Evolutionary conservation across 2,888 invertebrate genomes (phyloP).

Genomic region (Notocelia uddmanniana): DNA sequence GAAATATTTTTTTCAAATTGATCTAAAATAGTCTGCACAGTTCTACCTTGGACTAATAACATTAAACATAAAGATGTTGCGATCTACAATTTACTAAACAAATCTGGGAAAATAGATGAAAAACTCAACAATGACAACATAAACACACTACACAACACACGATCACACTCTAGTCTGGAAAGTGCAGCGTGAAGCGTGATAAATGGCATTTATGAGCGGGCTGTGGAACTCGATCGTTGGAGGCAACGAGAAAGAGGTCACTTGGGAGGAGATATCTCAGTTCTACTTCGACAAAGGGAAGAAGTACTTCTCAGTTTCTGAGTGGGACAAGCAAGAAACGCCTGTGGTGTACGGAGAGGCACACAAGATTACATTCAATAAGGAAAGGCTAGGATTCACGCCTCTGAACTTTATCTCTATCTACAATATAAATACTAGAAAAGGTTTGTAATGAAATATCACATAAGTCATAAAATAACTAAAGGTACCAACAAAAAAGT

Average conservation of each 20-base stretch:
- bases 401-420: slow-evolving; percentile 87
- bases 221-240: slow-evolving; percentile 82
- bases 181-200: slow-evolving; percentile 58
- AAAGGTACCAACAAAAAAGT: no score
- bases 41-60: background rate
- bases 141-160: slow-evolving; percentile 53
- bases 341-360: slow-evolving; percentile 87
- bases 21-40: background rate
- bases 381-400: slow-evolving; percentile 81
- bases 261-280: slow-evolving; percentile 77
- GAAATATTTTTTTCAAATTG: background rate
- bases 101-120: slow-evolving; percentile 5
- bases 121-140: slow-evolving; percentile 37
- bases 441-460: slow-evolving; percentile 83
- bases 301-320: slow-evolving; percentile 89
- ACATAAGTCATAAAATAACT: background rate
- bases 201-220: slow-evolving; percentile 83
- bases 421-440: slow-evolving; percentile 87
- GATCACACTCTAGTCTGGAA: slow-evolving; percentile 54
- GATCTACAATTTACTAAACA: background rate
- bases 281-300: slow-evolving; percentile 84
- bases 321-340: slow-evolving; percentile 86
- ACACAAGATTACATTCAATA: slow-evolving; percentile 78
- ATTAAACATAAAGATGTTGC: slow-evolving; percentile 4
- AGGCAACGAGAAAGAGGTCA: slow-evolving; percentile 70